These are phyloP conservation scores for Diprion similis DNA, from an alignment of 1,140 invertebrate genomes.

Conservation along the genomic window DNA sequence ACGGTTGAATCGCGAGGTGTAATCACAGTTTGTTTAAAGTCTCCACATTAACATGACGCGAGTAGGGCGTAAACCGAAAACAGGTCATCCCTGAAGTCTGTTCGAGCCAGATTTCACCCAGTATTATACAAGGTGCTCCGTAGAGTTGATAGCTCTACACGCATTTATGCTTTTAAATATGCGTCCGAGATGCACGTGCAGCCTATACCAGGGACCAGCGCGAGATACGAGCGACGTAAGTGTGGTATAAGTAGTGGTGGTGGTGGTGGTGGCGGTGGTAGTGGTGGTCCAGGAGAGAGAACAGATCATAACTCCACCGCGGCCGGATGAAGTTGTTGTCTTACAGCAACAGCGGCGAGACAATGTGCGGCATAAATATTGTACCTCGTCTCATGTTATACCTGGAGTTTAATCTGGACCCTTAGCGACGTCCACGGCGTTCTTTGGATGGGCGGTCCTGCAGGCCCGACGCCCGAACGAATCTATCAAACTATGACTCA, in stretches of 20 bases:
- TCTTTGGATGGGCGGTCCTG: neutral
- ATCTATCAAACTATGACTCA: too few relatives aligned
- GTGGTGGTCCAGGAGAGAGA: neutral
- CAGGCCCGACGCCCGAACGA: too few relatives aligned
- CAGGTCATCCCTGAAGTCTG: neutral
- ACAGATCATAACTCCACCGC: conserved; percentile 13
- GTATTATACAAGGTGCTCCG: neutral
- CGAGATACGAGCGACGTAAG: too few relatives aligned
- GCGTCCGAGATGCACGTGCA: neutral
- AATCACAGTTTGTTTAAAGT: neutral
- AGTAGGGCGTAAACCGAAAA: neutral
- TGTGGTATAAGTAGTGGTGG: too few relatives aligned
- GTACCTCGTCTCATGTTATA: conserved; percentile 7
- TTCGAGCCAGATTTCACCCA: neutral
- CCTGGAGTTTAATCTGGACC: conserved; percentile 5
- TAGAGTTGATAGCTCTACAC: neutral
- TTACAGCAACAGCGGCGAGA: conserved; percentile 40
- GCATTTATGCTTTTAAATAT: conserved; percentile 5
- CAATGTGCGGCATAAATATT: conserved; percentile 60
- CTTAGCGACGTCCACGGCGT: neutral
- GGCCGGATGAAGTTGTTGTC: conserved; percentile 57
- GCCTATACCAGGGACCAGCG: too few relatives aligned
- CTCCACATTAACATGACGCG: neutral
- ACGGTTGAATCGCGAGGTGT: neutral
- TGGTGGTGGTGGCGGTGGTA: neutral